These are phyloP conservation scores for Cheilosia variabilis DNA, from an alignment of 2,888 invertebrate genomes.

Conservation along the genomic window DNA sequence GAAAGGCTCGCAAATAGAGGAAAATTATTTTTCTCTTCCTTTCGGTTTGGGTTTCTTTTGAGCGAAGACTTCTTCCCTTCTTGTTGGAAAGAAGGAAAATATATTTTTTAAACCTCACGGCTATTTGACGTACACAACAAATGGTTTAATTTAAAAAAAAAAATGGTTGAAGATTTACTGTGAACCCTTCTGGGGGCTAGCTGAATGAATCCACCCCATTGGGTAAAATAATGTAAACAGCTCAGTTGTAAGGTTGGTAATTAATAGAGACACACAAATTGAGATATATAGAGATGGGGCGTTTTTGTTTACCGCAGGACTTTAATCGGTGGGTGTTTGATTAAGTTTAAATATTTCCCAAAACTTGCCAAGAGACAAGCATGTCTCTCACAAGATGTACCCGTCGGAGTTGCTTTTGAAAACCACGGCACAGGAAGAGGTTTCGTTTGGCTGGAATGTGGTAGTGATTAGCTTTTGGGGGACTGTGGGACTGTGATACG, in stretches of 20 bases:
- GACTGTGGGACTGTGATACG: no score
- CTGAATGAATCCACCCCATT: not conserved
- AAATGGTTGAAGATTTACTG: conserved; percentile 24
- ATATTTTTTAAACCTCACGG: conserved; percentile 22
- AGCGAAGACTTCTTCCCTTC: not conserved
- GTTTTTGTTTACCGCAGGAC: not conserved
- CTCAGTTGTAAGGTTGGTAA: conserved; percentile 29
- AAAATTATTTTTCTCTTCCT: not conserved
- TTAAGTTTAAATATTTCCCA: no score
- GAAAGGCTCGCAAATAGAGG: conserved; percentile 14
- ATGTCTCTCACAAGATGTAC: no score
- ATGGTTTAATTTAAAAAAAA: conserved; percentile 41
- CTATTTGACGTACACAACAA: conserved; percentile 17
- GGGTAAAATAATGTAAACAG: conserved; percentile 37
- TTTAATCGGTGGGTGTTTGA: not conserved
- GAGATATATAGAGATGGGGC: not conserved
- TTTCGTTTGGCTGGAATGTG: no score
- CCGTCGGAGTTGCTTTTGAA: no score
- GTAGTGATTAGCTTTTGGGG: no score
- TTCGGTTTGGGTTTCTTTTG: not conserved
- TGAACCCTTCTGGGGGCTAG: conserved; percentile 9
- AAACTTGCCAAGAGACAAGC: no score
- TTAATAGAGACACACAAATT: conserved; percentile 18
- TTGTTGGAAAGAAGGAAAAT: not conserved
- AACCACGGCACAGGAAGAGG: no score